Evolutionary conservation across 2,888 invertebrate genomes (phyloP).

Genomic region (Caradrina clavipalpis): DNA sequence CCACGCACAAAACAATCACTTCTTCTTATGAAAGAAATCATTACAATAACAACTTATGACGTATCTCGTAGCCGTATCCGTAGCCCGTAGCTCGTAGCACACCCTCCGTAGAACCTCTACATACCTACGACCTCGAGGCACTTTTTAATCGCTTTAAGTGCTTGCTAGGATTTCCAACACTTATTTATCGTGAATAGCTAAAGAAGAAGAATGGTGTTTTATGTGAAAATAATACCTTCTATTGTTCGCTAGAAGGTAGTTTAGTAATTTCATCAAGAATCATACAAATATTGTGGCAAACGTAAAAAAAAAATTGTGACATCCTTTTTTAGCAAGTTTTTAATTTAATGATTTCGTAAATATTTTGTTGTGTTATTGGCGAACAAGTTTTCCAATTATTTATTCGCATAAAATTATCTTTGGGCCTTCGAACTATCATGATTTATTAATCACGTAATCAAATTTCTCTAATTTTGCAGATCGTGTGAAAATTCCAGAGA

Average conservation of each 20-base stretch:
- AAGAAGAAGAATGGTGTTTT: conserved; percentile 79
- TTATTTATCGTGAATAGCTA: conserved; percentile 82
- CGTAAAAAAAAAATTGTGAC: conserved; percentile 4
- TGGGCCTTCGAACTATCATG: not conserved
- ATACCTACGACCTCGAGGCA: conserved; percentile 72
- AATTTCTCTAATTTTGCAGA: conserved; percentile 19
- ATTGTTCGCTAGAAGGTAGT: conserved; percentile 53
- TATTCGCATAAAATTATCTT: not conserved
- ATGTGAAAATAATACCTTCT: conserved; percentile 70
- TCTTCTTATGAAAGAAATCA: conserved; percentile 29
- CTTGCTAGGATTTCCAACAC: conserved; percentile 83
- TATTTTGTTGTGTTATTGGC: rapidly evolving
- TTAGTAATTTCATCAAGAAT: conserved; percentile 61
- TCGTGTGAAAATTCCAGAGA: conserved; percentile 70
- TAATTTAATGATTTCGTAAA: conserved; percentile 2
- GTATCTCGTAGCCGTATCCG: conserved; percentile 54
- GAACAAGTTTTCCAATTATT: not conserved
- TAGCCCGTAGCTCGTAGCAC: conserved; percentile 58
- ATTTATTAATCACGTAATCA: not conserved
- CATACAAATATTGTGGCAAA: conserved; percentile 34
- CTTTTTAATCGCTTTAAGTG: conserved; percentile 89
- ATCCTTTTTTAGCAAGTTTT: not conserved
- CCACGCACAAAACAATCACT: conserved; percentile 23
- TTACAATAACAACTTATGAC: conserved; percentile 42
- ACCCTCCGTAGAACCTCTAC: conserved; percentile 71